Evolutionary conservation across 92 coral and sea anemone species (phyloP).

Genomic region (Muricea muricata): DNA sequence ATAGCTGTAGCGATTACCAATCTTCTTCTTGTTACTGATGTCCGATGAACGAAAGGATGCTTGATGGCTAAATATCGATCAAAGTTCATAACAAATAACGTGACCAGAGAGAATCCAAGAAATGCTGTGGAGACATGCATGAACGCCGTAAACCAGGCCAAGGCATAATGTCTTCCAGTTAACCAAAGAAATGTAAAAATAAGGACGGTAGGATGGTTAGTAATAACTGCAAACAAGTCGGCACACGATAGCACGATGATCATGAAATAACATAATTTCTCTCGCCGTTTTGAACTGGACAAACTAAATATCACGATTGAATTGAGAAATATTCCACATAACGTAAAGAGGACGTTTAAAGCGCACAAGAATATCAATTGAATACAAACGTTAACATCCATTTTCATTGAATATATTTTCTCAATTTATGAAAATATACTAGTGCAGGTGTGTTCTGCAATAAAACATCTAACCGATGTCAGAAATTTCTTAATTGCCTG

Average conservation of each 20-base stretch:
- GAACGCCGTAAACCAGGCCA: neutral
- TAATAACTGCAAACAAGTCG: neutral
- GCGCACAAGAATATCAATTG: neutral
- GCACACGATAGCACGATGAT: neutral
- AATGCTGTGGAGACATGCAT: neutral
- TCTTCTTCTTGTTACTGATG: neutral
- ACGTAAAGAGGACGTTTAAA: neutral
- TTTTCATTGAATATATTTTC: neutral
- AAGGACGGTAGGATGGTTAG: neutral
- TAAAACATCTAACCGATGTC: neutral
- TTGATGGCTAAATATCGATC: slow-evolving; percentile 6
- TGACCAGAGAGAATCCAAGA: neutral
- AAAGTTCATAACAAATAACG: neutral
- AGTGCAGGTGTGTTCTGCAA: neutral
- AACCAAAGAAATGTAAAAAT: neutral
- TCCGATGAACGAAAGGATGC: slow-evolving; percentile 6
- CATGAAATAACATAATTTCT: slow-evolving; percentile 11
- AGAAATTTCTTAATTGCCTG: neutral
- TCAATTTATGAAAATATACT: neutral
- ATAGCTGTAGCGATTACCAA: neutral
- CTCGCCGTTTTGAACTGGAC: neutral
- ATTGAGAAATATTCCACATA: neutral
- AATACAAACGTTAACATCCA: neutral
- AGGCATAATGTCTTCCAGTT: neutral
- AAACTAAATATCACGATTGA: neutral